phyloP scores from a whole-genome alignment of 2,113 vertebrate species.

The Cyprinodon brontotheroides region DNA sequence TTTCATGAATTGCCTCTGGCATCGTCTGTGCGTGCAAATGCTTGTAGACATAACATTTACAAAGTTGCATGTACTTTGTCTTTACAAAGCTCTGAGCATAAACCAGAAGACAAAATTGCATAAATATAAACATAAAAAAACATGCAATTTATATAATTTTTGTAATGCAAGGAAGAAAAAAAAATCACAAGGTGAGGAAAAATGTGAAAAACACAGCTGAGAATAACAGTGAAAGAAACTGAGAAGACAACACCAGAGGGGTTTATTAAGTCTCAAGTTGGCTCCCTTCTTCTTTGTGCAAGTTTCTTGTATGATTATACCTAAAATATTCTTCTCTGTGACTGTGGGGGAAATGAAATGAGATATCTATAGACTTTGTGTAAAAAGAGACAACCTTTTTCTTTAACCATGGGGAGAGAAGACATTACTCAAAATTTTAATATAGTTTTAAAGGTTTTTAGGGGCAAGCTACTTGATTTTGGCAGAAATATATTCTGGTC shows the following conservation, averaged over 20 bases:
- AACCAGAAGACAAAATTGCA: background rate
- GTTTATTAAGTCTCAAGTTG: background rate
- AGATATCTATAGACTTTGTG: background rate
- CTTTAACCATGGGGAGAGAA: background rate
- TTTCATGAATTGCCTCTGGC: conserved; percentile 24
- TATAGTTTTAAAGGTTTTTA: background rate
- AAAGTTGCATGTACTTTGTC: background rate
- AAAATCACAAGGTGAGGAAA: background rate
- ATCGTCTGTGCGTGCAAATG: background rate
- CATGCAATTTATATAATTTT: background rate
- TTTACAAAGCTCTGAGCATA: background rate
- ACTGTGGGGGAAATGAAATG: background rate
- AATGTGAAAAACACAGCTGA: background rate
- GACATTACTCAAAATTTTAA: background rate
- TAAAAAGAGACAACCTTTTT: background rate
- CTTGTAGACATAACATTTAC: background rate
- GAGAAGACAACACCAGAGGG: background rate
- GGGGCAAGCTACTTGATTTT: background rate
- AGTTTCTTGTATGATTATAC: background rate
- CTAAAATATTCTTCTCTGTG: no score
- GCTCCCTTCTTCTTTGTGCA: background rate
- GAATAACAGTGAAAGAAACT: background rate
- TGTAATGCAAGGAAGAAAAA: background rate
- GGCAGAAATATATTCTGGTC: background rate
- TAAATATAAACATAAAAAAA: background rate